These are phyloP conservation scores for Punctoribates punctum DNA, from an alignment of 2,888 invertebrate genomes.

Conservation along the genomic window DNA sequence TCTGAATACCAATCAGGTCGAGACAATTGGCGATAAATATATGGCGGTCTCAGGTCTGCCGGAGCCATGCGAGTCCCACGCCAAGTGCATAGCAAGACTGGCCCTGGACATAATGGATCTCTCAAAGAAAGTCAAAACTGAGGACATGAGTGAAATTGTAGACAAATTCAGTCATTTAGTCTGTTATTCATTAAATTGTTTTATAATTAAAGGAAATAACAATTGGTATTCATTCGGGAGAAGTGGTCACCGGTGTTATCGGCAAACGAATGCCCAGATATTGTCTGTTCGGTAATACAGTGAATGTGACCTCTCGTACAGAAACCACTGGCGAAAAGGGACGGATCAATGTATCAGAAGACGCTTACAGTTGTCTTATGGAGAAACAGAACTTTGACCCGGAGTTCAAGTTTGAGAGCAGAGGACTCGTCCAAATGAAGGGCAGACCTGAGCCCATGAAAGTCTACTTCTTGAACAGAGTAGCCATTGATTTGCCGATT, in stretches of 20 bases:
- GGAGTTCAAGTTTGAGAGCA: constrained; percentile 75
- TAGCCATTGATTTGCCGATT: background rate
- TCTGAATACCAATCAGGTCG: constrained; percentile 64
- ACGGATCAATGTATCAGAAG: constrained; percentile 84
- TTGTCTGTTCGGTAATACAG: constrained; percentile 88
- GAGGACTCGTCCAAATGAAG: constrained; percentile 87
- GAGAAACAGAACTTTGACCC: constrained; percentile 77
- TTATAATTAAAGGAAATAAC: constrained; percentile 68
- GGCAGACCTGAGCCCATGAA: constrained; percentile 91
- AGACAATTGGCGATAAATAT: constrained; percentile 96
- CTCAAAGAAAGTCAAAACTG: constrained; percentile 77
- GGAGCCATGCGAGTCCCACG: constrained; percentile 82
- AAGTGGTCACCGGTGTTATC: constrained; percentile 89
- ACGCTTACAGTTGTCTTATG: constrained; percentile 80
- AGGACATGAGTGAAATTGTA: constrained; percentile 61
- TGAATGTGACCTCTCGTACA: constrained; percentile 85
- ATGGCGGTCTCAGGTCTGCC: constrained; percentile 96
- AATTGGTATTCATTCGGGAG: constrained; percentile 89
- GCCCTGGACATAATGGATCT: constrained; percentile 95
- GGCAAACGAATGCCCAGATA: constrained; percentile 84
- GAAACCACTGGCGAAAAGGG: constrained; percentile 87
- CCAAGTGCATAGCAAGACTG: constrained; percentile 80
- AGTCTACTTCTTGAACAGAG: constrained; percentile 71
- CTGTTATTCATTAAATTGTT: background rate
- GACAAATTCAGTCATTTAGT: background rate